A percentile compares a stretch with the other conserved stretches of the same genome.
These are phyloP conservation scores for Unio pictorum DNA, from an alignment of 2,888 invertebrate species.

Conservation along the genomic window DNA sequence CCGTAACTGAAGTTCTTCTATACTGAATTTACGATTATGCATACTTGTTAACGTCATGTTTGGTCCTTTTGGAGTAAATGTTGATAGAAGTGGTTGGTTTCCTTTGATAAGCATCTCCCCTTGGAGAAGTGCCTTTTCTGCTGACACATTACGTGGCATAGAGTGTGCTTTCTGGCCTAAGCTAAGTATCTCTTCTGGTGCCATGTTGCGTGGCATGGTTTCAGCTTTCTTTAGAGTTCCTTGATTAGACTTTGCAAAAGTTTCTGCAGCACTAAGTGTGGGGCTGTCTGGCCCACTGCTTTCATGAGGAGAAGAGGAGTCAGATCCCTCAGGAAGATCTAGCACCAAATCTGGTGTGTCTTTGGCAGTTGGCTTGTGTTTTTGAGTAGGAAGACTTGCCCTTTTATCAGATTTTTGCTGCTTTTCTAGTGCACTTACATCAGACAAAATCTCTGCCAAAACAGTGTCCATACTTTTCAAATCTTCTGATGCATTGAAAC, in stretches of 20 bases:
- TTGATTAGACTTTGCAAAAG: slow-evolving; percentile 85
- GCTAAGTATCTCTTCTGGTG: slow-evolving; percentile 22
- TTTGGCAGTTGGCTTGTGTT: slow-evolving; percentile 58
- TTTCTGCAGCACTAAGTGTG: slow-evolving; percentile 79
- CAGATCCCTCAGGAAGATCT: slow-evolving; percentile 66
- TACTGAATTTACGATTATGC: slow-evolving; percentile 24
- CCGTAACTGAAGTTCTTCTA: slow-evolving; percentile 25
- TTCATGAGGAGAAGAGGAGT: slow-evolving; percentile 58
- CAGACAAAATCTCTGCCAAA: slow-evolving; percentile 71
- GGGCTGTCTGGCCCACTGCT: slow-evolving; percentile 61
- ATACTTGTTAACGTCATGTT: slow-evolving; percentile 11
- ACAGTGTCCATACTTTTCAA: slow-evolving; percentile 65
- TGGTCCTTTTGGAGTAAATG: slow-evolving; percentile 19
- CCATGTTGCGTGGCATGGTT: slow-evolving; percentile 50
- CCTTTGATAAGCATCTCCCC: no score
- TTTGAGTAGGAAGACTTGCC: slow-evolving; percentile 59
- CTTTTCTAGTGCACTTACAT: slow-evolving; percentile 67
- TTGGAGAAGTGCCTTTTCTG: neutral
- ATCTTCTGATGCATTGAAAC: slow-evolving; percentile 34
- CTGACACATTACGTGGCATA: slow-evolving; percentile 7
- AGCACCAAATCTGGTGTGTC: slow-evolving; percentile 70
- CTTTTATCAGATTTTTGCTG: slow-evolving; percentile 63
- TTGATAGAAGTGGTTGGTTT: slow-evolving; percentile 23
- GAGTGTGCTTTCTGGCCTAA: slow-evolving; percentile 9
- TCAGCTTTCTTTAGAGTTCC: slow-evolving; percentile 81